A percentile compares a stretch with the other conserved stretches of the same genome.
Evolutionary conservation across 2,113 vertebrate species (phyloP).

Genomic region (Cygnus atratus): DNA sequence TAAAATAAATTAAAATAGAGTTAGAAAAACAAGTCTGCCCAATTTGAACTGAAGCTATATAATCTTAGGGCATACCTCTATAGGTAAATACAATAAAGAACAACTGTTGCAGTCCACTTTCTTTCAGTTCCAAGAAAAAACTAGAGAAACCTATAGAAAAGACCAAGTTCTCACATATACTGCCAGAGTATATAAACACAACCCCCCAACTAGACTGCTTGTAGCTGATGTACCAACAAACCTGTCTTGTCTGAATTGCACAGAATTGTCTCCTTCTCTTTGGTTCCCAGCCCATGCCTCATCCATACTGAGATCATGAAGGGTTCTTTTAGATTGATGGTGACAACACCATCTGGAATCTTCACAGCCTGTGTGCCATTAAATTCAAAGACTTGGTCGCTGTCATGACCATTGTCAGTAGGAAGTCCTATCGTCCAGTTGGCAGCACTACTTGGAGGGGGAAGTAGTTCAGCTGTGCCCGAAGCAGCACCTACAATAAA

Average conservation of each 20-base stretch:
- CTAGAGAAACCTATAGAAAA: neutral
- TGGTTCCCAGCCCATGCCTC: slow-evolving; percentile 89
- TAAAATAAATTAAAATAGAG: neutral
- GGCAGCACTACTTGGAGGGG: slow-evolving; percentile 84
- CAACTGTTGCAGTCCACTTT: neutral
- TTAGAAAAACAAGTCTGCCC: neutral
- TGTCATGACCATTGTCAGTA: slow-evolving; percentile 95
- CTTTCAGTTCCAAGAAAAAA: neutral
- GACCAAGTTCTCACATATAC: neutral
- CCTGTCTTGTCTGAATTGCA: slow-evolving; percentile 97
- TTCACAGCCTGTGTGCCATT: slow-evolving; percentile 94
- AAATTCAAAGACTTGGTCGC: slow-evolving; percentile 97
- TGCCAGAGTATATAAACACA: neutral
- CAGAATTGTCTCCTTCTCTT: slow-evolving; percentile 92
- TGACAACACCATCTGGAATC: slow-evolving; percentile 87
- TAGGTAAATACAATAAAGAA: neutral
- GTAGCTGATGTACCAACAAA: neutral
- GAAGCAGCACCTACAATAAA: slow-evolving; percentile 82
- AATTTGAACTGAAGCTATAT: neutral
- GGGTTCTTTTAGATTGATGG: slow-evolving; percentile 85
- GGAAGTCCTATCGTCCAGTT: slow-evolving; percentile 95
- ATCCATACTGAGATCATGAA: slow-evolving; percentile 97
- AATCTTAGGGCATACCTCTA: neutral
- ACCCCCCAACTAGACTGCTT: fast-evolving
- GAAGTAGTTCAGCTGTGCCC: slow-evolving; percentile 90